Conservation (phyloP, 2,888 invertebrate species). For the Rotaria socialis region DNA sequence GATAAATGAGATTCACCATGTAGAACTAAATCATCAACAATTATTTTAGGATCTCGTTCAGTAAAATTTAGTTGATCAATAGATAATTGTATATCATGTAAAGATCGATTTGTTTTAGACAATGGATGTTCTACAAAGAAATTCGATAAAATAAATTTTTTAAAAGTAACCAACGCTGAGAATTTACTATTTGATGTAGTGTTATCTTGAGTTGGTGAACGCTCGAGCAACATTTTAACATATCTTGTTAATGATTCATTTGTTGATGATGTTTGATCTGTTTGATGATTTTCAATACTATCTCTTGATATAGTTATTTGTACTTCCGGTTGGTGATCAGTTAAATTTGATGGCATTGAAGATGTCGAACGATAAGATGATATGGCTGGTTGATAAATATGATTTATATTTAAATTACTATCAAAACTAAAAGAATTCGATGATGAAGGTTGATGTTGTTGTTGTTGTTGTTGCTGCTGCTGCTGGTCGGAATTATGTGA, state of each 20-base stretch:
- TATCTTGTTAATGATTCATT: slow-evolving; percentile 13
- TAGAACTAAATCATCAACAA: slow-evolving; percentile 12
- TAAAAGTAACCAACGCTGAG: not conserved
- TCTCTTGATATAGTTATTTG: not conserved
- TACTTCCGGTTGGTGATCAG: not conserved
- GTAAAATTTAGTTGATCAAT: slow-evolving; percentile 17
- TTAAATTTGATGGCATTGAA: not conserved
- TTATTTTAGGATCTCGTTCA: not conserved
- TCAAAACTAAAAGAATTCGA: not conserved
- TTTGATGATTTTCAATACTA: not conserved
- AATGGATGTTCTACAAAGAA: not conserved
- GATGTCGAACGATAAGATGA: not conserved
- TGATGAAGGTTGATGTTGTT: not conserved
- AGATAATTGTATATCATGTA: not conserved
- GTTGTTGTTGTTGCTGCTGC: too few relatives aligned
- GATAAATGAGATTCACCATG: not conserved
- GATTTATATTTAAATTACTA: not conserved
- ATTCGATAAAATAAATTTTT: not conserved
- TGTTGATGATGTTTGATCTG: slow-evolving; percentile 11
- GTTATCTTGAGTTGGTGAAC: not conserved
- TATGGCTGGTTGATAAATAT: not conserved
- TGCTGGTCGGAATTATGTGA: not conserved
- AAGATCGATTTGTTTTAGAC: not conserved
- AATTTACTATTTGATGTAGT: not conserved
- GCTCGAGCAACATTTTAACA: slow-evolving; percentile 26